Base-by-base conservation (phyloP, 30 jellyfish, hydroid and myxozoan species). In the Turritopsis rubra region DNA sequence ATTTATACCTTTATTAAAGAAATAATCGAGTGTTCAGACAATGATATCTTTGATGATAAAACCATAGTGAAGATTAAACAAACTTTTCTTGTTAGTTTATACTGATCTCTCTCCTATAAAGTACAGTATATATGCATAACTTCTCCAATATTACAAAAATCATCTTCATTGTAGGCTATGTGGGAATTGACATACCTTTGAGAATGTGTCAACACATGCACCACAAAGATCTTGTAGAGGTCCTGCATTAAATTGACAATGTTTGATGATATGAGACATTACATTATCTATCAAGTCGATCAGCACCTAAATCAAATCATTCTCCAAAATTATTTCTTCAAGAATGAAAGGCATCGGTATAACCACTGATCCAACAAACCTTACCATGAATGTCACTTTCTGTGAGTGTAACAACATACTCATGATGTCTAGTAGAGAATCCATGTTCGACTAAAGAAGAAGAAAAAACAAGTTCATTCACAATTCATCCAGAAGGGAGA, bases 351-450 rank as follows among this genome's bases (percentile, higher is more conserved):
- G 21, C 21, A 22, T 68, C 17, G 60, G 60, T 41, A n/a, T 41
- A 41, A 41, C 13, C 9, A 41, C 0, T 68, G 16, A 1, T 29
- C n/a, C n/a, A n/a, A n/a, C n/a, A n/a, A n/a, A 29, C 18, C 81
- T 68, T 29, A 82, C 88, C 86, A 26, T 72, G 20, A 53, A 66
- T 16, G 75, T 21, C 20, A 28, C 52, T n/a, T 82, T 66, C 72
- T 82, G 88, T n/a, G 82, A 71, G 5, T 31, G 27, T 29, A 82
- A n/a, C 31, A 82, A 26, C 75, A 71, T 17, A 0, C 77, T 29
- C 88, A 82, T 82, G 65, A 66, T 82, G 29, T 82, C 83, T 24
- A 82, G 88, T 21, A 82, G 52, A 52, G 86, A 54, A 66, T 82
- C 88, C 77, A 30, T 30, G 1, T 78, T 29, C 9, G 23, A 22